Evolutionary conservation across 2,888 invertebrate species (phyloP).

Genomic region (Latheticus oryzae): DNA sequence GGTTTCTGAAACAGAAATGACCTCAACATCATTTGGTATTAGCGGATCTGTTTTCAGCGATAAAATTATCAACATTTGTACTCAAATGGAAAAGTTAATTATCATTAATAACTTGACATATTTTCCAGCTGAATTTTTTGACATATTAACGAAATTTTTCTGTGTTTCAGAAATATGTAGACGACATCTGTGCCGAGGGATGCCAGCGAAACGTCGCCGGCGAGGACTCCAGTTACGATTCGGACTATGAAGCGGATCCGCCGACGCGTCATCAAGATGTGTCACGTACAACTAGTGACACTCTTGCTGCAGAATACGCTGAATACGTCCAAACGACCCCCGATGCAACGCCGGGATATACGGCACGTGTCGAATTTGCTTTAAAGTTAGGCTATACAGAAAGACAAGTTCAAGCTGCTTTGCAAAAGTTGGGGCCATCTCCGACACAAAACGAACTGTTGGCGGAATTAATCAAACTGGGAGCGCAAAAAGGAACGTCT

Average conservation of each 20-base stretch:
- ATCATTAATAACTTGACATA: too few relatives aligned
- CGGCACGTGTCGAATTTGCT: constrained; percentile 84
- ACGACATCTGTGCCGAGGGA: constrained; percentile 72
- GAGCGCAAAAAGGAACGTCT: constrained; percentile 67
- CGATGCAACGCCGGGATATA: constrained; percentile 62
- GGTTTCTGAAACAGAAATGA: too few relatives aligned
- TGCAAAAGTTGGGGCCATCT: constrained; percentile 85
- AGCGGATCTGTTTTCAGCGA: too few relatives aligned
- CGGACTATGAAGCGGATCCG: constrained; percentile 76
- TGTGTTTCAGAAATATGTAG: constrained; percentile 78
- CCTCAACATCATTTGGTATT: too few relatives aligned
- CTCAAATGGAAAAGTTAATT: too few relatives aligned
- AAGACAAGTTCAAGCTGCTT: constrained; percentile 82
- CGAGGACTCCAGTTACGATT: constrained; percentile 90
- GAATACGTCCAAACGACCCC: constrained; percentile 78
- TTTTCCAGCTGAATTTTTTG: too few relatives aligned
- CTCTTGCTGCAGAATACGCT: constrained; percentile 85
- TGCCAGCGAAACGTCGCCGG: constrained; percentile 67
- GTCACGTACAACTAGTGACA: constrained; percentile 85
- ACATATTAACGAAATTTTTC: too few relatives aligned
- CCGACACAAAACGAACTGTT: constrained; percentile 89
- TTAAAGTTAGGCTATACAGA: constrained; percentile 94
- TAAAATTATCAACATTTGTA: too few relatives aligned
- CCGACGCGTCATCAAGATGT: constrained; percentile 76
- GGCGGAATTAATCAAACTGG: constrained; percentile 87